Conservation (phyloP, 2,797 vertebrate genomes). For the Eptatretus atami region DNA sequence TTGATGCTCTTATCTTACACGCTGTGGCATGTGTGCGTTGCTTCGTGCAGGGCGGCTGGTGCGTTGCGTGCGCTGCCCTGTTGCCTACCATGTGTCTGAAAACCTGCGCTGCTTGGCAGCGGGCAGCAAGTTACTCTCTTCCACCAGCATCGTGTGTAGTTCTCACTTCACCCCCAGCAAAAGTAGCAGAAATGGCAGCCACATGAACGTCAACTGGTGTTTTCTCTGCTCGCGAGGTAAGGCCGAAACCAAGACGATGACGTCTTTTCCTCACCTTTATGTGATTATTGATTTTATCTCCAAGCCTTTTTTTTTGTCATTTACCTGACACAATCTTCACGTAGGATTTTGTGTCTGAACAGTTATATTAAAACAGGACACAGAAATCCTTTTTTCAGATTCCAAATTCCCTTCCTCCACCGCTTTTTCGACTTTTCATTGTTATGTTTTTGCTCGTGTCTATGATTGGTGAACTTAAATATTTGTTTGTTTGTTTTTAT, state of each 20-base stretch:
- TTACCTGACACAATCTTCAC: too few relatives aligned
- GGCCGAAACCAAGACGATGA: slow-evolving; percentile 1
- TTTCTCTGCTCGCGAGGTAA: slow-evolving; percentile 92
- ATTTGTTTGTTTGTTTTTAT: too few relatives aligned
- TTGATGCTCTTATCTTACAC: not conserved
- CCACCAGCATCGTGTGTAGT: slow-evolving; percentile 49
- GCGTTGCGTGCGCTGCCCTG: slow-evolving; percentile 67
- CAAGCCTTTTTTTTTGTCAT: too few relatives aligned
- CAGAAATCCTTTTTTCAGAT: too few relatives aligned
- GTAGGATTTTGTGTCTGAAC: too few relatives aligned
- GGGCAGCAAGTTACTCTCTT: slow-evolving; percentile 41
- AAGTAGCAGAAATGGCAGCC: slow-evolving; percentile 60
- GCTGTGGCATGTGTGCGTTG: not conserved
- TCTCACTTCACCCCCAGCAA: slow-evolving; percentile 63
- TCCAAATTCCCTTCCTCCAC: too few relatives aligned
- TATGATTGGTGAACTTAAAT: too few relatives aligned
- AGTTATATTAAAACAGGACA: too few relatives aligned
- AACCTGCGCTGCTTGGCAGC: slow-evolving; percentile 33
- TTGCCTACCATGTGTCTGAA: slow-evolving; percentile 61
- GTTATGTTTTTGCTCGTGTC: too few relatives aligned
- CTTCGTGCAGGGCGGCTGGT: slow-evolving; percentile 35
- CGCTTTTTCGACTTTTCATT: too few relatives aligned
- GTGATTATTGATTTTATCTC: too few relatives aligned
- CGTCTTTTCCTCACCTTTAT: not conserved
- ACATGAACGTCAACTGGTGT: slow-evolving; percentile 97